Evolutionary conservation across 2,797 vertebrate species (phyloP).

Genomic region (Sylvilagus floridanus): DNA sequence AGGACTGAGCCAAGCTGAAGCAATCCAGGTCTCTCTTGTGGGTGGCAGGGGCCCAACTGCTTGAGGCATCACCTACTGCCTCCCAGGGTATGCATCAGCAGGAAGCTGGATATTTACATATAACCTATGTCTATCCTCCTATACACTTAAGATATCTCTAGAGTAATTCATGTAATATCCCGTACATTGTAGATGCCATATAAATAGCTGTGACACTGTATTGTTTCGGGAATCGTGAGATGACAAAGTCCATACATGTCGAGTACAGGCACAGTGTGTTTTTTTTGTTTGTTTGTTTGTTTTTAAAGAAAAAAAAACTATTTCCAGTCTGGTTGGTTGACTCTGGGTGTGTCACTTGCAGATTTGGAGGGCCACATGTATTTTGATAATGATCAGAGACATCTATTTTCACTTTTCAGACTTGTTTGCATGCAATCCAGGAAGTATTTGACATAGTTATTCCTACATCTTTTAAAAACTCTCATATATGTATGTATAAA

Average conservation of each 20-base stretch:
- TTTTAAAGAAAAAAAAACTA: neutral
- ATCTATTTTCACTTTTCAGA: constrained; percentile 21
- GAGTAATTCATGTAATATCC: neutral
- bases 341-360: neutral
- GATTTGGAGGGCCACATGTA: neutral
- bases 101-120: neutral
- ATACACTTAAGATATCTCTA: neutral
- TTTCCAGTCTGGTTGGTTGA: neutral
- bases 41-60: too few relatives aligned
- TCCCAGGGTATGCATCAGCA: too few relatives aligned
- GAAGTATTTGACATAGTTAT: constrained; percentile 14
- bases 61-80: too few relatives aligned
- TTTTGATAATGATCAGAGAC: constrained; percentile 30
- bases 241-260: neutral
- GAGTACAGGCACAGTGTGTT: neutral
- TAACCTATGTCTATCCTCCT: neutral
- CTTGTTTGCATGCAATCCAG: neutral
- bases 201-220: neutral
- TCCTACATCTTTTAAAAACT: constrained; percentile 18
- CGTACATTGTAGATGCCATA: neutral
- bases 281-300: neutral
- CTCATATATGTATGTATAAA: neutral
- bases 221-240: neutral
- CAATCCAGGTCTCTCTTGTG: too few relatives aligned
- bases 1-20: too few relatives aligned